Base-by-base conservation (phyloP, 2,888 invertebrate species). In the Athetis lepigone region DNA sequence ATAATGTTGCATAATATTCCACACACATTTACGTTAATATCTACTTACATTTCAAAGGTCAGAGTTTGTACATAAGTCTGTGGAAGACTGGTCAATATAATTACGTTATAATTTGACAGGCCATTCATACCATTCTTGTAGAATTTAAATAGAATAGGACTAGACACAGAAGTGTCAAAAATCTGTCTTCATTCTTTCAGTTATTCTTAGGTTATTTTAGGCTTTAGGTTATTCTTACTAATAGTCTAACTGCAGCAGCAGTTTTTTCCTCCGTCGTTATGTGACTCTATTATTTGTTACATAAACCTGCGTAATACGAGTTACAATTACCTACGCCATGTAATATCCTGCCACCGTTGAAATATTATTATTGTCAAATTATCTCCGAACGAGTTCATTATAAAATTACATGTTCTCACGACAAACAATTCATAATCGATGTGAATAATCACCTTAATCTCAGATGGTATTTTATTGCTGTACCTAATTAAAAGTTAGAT, bases 1-100 rank as follows among this genome's bases (percentile, higher is more conserved):
- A 75, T 59, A 66, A 57, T 45, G 25, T 55, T 54, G 57, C 50
- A 47, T 42, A 46, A 54, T 25, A 54, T 60, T 47, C 58, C 37
- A 54, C 49, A 56, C 57, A 63, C n/a, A 52, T n/a, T 71, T 36
- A 66, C 33, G 7, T 59, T 50, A 43, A 51, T 55, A 43, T 42
- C 23, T 50, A 40, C 27, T 36, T 33, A 13, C 25, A 47, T 49
- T 65, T 58, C 25, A 39, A 61, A 56, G 37, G 61, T 23, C 43
- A 46, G 39, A 27, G 46, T 57, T n/a, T n/a, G 50, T 36, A 51
- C 70, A 65, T 52, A 27, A 70, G 39, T 40, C 45, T 47, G 43
- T 42, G 16, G 37, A 46, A 29, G 51, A 58, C 36, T 18, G 39
- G 54, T 58, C 54, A 70, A 63, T 43, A 23, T 13, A 43, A n/a